Conservation (phyloP, 2,888 invertebrate genomes). For the Xestia c-nigrum region DNA sequence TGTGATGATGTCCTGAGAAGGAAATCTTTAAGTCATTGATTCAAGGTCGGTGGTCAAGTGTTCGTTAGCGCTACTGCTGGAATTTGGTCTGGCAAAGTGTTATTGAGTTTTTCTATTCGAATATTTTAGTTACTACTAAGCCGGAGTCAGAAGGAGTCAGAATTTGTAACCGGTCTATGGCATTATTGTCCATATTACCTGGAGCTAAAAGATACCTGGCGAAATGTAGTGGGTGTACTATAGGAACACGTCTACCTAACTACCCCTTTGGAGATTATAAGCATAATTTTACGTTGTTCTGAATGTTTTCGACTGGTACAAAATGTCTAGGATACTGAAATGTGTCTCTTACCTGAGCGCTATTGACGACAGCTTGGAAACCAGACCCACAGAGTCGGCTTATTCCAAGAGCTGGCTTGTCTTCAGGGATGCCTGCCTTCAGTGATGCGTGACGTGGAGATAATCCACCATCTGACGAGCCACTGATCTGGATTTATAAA, state of each 20-base stretch:
- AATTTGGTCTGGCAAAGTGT: no score
- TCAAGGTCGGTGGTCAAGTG: no score
- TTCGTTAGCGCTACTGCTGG: not conserved
- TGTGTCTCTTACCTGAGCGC: conserved; percentile 93
- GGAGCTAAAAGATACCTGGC: not conserved
- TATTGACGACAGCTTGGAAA: conserved; percentile 98
- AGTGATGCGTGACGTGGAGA: conserved; percentile 96
- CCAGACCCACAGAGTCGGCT: conserved; percentile 99
- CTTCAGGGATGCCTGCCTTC: conserved; percentile 95
- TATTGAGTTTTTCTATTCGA: no score
- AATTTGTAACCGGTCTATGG: no score
- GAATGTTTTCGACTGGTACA: not conserved
- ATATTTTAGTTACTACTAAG: no score
- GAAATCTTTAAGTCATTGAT: not conserved
- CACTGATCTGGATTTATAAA: conserved; percentile 85
- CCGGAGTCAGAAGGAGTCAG: no score
- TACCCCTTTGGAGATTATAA: no score
- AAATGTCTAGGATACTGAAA: not conserved
- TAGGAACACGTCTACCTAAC: no score
- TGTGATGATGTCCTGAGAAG: conserved; percentile 94
- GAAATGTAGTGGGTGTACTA: not conserved
- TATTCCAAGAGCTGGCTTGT: conserved; percentile 95
- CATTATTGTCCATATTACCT: not conserved
- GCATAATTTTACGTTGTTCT: not conserved
- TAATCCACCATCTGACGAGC: conserved; percentile 96